phyloP scores from a whole-genome alignment of 2,797 vertebrate genomes.

The Pterois miles region DNA sequence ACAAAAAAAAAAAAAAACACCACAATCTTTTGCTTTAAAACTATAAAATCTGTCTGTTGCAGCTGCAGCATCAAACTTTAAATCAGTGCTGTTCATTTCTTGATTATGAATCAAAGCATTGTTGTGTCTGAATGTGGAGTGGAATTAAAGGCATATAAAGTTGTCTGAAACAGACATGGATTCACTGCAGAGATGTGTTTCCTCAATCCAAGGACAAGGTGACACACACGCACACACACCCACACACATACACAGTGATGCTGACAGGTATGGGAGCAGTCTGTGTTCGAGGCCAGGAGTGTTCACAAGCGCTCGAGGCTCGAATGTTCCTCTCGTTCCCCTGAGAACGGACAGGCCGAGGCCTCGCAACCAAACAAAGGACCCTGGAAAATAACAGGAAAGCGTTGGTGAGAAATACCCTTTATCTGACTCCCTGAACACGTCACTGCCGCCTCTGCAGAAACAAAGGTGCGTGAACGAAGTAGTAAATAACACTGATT shows the following conservation, averaged over 20 bases:
- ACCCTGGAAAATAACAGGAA: constrained; percentile 98
- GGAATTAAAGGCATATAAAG: not conserved
- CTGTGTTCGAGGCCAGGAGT: constrained; percentile 35
- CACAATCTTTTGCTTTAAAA: not conserved
- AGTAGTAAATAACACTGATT: constrained; percentile 96
- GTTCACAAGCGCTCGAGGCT: constrained; percentile 56
- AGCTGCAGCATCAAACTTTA: not conserved
- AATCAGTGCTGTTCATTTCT: not conserved
- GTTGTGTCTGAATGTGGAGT: not conserved
- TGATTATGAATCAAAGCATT: not conserved
- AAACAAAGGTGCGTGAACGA: constrained; percentile 95
- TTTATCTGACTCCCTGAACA: constrained; percentile 95
- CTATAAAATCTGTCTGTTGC: not conserved
- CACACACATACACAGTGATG: constrained; percentile 5
- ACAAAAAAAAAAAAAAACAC: not conserved
- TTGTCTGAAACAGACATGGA: not conserved
- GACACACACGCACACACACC: not conserved
- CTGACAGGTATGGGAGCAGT: constrained; percentile 58
- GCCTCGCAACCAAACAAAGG: constrained; percentile 96
- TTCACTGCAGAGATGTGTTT: not conserved
- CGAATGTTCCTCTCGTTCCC: constrained; percentile 88
- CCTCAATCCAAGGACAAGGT: constrained; percentile 44
- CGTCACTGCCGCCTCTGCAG: constrained; percentile 92
- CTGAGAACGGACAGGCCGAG: constrained; percentile 91
- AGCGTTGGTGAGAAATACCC: constrained; percentile 99